Evolutionary conservation across 2,113 vertebrate genomes (phyloP).

Genomic region (Rissa tridactyla): DNA sequence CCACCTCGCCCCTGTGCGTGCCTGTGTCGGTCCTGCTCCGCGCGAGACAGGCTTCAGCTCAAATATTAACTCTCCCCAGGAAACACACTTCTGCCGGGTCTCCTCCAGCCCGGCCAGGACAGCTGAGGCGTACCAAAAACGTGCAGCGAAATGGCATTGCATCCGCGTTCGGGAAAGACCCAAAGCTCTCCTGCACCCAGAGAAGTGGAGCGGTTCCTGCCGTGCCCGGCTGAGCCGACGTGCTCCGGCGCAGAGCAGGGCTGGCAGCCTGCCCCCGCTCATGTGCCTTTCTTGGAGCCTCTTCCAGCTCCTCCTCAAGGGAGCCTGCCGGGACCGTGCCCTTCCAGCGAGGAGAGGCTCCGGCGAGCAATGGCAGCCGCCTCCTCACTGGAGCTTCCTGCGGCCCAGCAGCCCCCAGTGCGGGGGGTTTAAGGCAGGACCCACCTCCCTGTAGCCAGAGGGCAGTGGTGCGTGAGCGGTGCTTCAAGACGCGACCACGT

Average conservation of each 20-base stretch:
- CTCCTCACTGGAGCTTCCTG: background rate
- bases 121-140: background rate
- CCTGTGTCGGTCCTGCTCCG: background rate
- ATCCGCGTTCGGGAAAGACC: fast-evolving
- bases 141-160: fast-evolving
- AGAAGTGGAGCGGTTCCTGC: background rate
- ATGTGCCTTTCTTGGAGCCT: constrained; percentile 47
- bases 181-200: fast-evolving
- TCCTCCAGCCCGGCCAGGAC: background rate
- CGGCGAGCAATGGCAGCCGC: fast-evolving
- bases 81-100: background rate
- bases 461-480: fast-evolving
- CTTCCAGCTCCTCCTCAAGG: constrained; percentile 25
- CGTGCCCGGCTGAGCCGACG: background rate
- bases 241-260: background rate
- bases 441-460: fast-evolving
- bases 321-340: background rate
- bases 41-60: background rate
- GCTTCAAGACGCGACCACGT: background rate
- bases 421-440: background rate
- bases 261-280: constrained; percentile 5
- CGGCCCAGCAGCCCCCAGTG: background rate
- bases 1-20: background rate
- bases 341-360: background rate
- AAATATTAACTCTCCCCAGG: fast-evolving